Conservation (phyloP, 2,888 invertebrate species). For the Ypsolopha scabrella region DNA sequence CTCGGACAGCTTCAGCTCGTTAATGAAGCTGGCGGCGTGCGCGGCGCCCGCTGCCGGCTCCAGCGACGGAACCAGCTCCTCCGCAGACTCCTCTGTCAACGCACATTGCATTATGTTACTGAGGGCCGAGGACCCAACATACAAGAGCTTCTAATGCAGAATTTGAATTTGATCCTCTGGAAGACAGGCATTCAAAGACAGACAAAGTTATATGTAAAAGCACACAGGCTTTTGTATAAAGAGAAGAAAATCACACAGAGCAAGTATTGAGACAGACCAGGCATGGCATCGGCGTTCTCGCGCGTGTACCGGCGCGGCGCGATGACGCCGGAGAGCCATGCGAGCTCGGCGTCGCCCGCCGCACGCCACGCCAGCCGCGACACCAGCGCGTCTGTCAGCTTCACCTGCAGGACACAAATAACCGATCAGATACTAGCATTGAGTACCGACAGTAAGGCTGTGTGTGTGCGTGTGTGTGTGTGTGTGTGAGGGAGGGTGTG, state of each 20-base stretch:
- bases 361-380: constrained; percentile 85
- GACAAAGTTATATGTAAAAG: no score
- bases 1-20: constrained; percentile 92
- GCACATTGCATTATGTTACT: not conserved
- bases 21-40: constrained; percentile 91
- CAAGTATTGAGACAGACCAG: constrained; percentile 17
- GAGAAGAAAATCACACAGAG: not conserved
- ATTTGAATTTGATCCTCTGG: not conserved
- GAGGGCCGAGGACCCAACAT: no score
- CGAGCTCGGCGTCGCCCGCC: constrained; percentile 91
- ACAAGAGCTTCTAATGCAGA: not conserved
- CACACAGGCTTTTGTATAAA: no score
- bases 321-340: constrained; percentile 92
- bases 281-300: constrained; percentile 44
- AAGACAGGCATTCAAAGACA: no score
- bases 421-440: no score
- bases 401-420: constrained; percentile 71
- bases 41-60: constrained; percentile 73
- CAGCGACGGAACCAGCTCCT: constrained; percentile 75
- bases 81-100: constrained; percentile 49
- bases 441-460: no score
- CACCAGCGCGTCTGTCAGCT: constrained; percentile 91
- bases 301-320: constrained; percentile 66
- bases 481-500: constrained; percentile 2
- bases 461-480: no score